phyloP scores from a whole-genome alignment of 2,797 vertebrate species.

The Streptopelia turtur region DNA sequence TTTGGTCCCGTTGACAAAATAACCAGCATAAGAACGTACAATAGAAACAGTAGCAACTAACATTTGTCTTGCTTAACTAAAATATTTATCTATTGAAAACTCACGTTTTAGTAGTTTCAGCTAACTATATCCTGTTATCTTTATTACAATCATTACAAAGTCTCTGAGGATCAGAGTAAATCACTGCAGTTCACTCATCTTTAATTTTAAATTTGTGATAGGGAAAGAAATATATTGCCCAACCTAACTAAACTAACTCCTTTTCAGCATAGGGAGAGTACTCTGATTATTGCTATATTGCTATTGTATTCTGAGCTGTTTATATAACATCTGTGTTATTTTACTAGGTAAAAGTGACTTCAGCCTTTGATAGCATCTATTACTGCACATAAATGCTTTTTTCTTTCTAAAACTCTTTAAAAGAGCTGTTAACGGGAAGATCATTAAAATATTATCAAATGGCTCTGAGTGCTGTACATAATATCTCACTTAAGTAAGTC shows the following conservation, averaged over 20 bases:
- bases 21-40: constrained; percentile 17
- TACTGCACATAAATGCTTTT: neutral
- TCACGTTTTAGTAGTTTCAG: constrained; percentile 15
- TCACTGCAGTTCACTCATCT: constrained; percentile 1
- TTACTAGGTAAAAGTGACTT: neutral
- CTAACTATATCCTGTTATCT: constrained; percentile 24
- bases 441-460: neutral
- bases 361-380: neutral
- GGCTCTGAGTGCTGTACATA: neutral
- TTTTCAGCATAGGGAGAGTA: neutral
- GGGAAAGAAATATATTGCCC: neutral
- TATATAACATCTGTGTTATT: neutral
- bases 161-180: constrained; percentile 29
- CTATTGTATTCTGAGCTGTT: neutral
- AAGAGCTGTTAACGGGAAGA: neutral
- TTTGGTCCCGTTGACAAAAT: constrained; percentile 1
- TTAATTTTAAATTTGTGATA: constrained; percentile 20
- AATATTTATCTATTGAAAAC: constrained; percentile 37
- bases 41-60: neutral
- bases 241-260: neutral
- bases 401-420: neutral
- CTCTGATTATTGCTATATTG: neutral
- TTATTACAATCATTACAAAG: constrained; percentile 25
- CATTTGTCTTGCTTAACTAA: neutral
- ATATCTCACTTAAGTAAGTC: neutral